These are phyloP conservation scores for Ictidomys tridecemlineatus DNA, from an alignment of 2,113 vertebrate species.

Conservation along the genomic window DNA sequence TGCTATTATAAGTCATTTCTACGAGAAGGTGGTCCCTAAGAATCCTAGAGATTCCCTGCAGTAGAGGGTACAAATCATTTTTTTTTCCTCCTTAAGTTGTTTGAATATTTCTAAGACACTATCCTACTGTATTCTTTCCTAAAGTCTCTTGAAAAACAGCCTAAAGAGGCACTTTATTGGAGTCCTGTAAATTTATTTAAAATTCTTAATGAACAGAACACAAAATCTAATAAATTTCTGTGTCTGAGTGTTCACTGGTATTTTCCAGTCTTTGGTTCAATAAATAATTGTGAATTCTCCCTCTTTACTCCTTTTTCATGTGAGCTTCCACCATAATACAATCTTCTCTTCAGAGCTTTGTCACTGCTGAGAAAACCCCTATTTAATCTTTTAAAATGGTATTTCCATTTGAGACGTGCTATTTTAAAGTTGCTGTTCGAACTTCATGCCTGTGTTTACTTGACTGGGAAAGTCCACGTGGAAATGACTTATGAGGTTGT, in stretches of 20 bases:
- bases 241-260: not conserved
- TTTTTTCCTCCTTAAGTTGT: not conserved
- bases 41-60: not conserved
- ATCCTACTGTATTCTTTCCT: not conserved
- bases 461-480: constrained; percentile 5
- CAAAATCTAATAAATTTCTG: not conserved
- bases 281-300: constrained; percentile 33
- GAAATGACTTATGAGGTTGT: constrained; percentile 48
- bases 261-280: constrained; percentile 22
- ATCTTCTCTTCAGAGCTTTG: not conserved
- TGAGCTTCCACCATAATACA: not conserved
- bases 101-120: constrained; percentile 48
- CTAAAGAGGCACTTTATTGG: not conserved
- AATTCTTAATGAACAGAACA: constrained; percentile 41
- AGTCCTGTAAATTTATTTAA: constrained; percentile 15
- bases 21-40: not conserved
- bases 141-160: not conserved
- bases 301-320: not conserved
- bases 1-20: not conserved
- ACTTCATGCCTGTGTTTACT: constrained; percentile 23
- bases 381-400: constrained; percentile 57
- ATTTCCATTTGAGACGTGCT: constrained; percentile 28
- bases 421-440: constrained; percentile 46
- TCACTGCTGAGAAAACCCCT: not conserved
- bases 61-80: not conserved